Evolutionary conservation across 2,888 invertebrate genomes (phyloP).

Genomic region (Saturnia japonica): DNA sequence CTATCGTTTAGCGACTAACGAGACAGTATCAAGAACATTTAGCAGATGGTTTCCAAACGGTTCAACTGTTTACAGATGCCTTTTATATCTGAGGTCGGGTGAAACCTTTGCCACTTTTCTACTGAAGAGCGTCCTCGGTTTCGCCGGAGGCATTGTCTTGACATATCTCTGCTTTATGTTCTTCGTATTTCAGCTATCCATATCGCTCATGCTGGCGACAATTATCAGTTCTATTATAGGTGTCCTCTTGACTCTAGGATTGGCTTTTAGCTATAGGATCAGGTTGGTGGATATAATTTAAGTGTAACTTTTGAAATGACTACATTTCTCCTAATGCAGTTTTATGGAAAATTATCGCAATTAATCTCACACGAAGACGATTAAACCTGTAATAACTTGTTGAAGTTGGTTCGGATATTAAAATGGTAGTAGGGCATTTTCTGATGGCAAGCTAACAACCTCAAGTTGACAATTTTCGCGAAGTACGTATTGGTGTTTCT

Average conservation of each 20-base stretch:
- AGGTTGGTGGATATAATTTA: constrained; percentile 43
- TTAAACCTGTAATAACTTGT: no score
- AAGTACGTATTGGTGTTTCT: no score
- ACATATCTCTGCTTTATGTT: constrained; percentile 86
- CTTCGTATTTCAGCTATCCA: constrained; percentile 84
- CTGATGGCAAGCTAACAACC: no score
- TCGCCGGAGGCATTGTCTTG: constrained; percentile 83
- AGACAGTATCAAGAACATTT: constrained; percentile 61
- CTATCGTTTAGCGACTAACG: constrained; percentile 63
- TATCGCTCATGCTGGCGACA: constrained; percentile 82
- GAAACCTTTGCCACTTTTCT: constrained; percentile 81
- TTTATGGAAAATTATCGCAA: no score
- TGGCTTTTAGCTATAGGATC: constrained; percentile 84
- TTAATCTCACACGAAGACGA: no score
- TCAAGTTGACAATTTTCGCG: no score
- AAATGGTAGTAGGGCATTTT: no score
- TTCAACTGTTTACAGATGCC: constrained; percentile 56
- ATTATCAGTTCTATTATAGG: constrained; percentile 84
- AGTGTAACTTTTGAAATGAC: neutral
- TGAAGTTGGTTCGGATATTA: neutral
- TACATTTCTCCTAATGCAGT: no score
- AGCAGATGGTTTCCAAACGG: constrained; percentile 63
- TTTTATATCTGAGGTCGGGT: constrained; percentile 66
- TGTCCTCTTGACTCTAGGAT: constrained; percentile 83
- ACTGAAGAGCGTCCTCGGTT: constrained; percentile 84